Conservation (phyloP, 2,797 vertebrate genomes). For the Sylvilagus floridanus region DNA sequence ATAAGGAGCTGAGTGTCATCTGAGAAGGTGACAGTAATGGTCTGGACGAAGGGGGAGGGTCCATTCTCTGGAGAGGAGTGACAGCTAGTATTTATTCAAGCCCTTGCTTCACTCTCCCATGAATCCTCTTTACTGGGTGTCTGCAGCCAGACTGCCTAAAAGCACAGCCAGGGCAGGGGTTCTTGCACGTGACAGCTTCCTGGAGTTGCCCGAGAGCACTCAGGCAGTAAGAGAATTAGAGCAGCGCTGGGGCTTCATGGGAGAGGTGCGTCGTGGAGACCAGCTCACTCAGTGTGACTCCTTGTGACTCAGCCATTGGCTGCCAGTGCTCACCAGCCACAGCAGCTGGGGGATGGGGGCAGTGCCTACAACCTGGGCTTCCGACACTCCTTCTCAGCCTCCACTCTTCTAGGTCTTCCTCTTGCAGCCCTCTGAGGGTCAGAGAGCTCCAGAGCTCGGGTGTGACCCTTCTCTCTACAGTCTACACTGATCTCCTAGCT, state of each 20-base stretch:
- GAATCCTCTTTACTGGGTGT: not conserved
- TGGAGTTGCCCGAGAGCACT: not conserved
- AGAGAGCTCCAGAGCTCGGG: not conserved
- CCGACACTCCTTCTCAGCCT: not conserved
- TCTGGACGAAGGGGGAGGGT: not conserved
- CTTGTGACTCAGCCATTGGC: not conserved
- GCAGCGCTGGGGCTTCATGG: not conserved
- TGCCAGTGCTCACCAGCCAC: not conserved
- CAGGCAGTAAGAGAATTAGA: not conserved
- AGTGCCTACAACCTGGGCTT: fast-evolving
- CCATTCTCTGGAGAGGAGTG: not conserved
- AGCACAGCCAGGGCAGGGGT: not conserved
- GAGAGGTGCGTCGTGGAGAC: not conserved
- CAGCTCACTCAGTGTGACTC: not conserved
- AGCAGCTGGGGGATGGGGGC: not conserved
- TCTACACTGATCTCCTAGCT: not conserved
- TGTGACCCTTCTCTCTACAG: not conserved
- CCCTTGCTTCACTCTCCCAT: not conserved
- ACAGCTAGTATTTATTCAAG: not conserved
- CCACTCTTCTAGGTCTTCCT: not conserved
- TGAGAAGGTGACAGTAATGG: not conserved
- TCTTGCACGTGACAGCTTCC: not conserved
- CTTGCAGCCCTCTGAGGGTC: not conserved
- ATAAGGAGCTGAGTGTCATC: no score
- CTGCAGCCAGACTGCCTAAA: not conserved